A percentile compares a stretch with the other conserved stretches of the same genome.
Conservation (phyloP, 92 coral and sea anemone genomes). For the Phenganax marumi region DNA sequence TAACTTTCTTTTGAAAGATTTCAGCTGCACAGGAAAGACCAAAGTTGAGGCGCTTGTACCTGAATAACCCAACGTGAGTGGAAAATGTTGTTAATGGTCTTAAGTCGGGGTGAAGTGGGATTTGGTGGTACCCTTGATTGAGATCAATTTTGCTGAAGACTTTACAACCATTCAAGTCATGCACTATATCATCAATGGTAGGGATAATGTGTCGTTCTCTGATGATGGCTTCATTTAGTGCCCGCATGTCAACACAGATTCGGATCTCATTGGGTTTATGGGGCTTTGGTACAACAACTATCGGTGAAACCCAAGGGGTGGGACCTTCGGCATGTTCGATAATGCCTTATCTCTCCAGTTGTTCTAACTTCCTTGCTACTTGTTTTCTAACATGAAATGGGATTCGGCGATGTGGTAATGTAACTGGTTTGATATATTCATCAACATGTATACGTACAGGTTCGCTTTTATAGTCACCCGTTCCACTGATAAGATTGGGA, state of each 20-base stretch:
- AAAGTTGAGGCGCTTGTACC: constrained; percentile 60
- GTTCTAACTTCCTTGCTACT: not conserved
- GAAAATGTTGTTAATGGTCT: constrained; percentile 57
- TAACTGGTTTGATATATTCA: constrained; percentile 42
- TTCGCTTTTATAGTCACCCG: constrained; percentile 58
- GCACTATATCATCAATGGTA: constrained; percentile 57
- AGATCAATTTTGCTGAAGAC: constrained; percentile 63
- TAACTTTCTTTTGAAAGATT: constrained; percentile 56
- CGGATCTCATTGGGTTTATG: constrained; percentile 56
- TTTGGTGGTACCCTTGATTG: constrained; percentile 59
- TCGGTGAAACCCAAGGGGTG: constrained; percentile 66
- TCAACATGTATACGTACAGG: constrained; percentile 60
- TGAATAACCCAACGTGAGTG: constrained; percentile 55
- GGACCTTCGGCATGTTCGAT: constrained; percentile 62
- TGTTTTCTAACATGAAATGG: constrained; percentile 5
- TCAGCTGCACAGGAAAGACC: constrained; percentile 64
- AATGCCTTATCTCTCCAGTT: constrained; percentile 53
- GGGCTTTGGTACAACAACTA: constrained; percentile 66
- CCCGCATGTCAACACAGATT: constrained; percentile 72
- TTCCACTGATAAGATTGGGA: constrained; percentile 50
- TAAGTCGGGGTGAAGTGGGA: constrained; percentile 56
- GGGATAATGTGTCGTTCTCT: constrained; percentile 64
- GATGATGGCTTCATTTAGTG: constrained; percentile 58
- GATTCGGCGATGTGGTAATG: constrained; percentile 19
- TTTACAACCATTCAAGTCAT: constrained; percentile 58